Evolutionary conservation across 2,888 invertebrate genomes (phyloP).

Genomic region (Blastobasis lacticolella): DNA sequence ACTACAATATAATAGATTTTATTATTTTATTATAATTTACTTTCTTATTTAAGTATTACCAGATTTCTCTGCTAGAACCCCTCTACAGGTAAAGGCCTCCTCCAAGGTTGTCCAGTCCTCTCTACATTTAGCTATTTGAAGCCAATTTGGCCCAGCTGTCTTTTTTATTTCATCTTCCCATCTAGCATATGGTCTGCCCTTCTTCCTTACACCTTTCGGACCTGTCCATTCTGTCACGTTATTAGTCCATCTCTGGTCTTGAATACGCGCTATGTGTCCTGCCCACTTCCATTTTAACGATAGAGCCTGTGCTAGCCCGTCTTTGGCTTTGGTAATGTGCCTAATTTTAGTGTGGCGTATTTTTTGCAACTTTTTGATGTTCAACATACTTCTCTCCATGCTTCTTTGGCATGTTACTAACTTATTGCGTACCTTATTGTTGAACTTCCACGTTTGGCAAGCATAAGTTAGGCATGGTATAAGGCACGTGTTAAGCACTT

Average conservation of each 20-base stretch:
- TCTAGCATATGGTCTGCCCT: too few species aligned
- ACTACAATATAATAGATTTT: not conserved
- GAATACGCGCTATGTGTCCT: constrained; percentile 3
- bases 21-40: not conserved
- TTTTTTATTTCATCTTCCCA: constrained; percentile 8
- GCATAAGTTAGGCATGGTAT: constrained; percentile 16
- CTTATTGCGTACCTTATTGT: not conserved
- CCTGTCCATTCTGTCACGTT: constrained; percentile 7
- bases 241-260: constrained; percentile 8
- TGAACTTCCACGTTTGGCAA: constrained; percentile 9
- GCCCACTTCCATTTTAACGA: constrained; percentile 8
- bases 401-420: constrained; percentile 1
- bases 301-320: constrained; percentile 4
- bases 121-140: constrained; percentile 5
- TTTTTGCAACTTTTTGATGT: not conserved
- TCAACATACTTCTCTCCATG: constrained; percentile 4
- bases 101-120: constrained; percentile 8
- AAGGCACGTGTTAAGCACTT: constrained; percentile 12
- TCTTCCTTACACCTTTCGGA: too few species aligned
- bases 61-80: constrained; percentile 7
- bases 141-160: constrained; percentile 7
- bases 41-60: not conserved
- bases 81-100: constrained; percentile 10
- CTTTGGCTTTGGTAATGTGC: constrained; percentile 5
- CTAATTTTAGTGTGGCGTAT: constrained; percentile 5